Conservation (phyloP, 1,140 invertebrate species). For the Ericerus pela region DNA sequence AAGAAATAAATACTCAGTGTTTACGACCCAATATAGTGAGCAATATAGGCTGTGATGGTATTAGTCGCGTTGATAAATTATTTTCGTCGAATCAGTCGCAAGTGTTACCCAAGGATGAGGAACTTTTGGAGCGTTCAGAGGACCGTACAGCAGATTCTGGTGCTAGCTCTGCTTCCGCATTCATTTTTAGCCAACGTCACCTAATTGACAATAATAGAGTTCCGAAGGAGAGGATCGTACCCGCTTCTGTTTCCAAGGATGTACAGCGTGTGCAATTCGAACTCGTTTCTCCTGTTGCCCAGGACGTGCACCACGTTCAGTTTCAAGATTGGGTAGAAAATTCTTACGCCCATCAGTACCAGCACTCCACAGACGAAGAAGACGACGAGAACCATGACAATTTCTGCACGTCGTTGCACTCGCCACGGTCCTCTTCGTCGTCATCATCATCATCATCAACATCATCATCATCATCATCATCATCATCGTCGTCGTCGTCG, state of each 20-base stretch:
- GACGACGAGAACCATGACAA: slow-evolving; percentile 1
- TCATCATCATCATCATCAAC: background rate
- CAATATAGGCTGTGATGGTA: slow-evolving; percentile 1
- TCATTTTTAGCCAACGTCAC: background rate
- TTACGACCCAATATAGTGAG: background rate
- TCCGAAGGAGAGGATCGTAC: background rate
- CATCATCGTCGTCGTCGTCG: slow-evolving; percentile 9
- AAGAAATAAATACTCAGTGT: background rate
- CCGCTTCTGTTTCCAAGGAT: too few relatives aligned
- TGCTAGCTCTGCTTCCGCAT: background rate
- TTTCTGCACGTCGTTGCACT: background rate
- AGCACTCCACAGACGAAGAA: background rate
- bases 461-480: background rate
- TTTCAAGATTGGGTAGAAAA: slow-evolving; percentile 3
- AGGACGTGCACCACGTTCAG: background rate
- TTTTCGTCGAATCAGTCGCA: too few relatives aligned
- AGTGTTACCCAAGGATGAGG: too few relatives aligned
- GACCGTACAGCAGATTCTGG: background rate
- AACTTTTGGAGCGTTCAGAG: background rate
- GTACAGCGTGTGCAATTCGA: background rate
- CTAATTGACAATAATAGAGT: background rate
- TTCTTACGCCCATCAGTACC: background rate
- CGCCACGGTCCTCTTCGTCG: slow-evolving; percentile 8
- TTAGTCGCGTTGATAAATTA: background rate
- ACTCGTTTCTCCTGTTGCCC: background rate